These are phyloP conservation scores for Podargus strigoides DNA, from an alignment of 2,797 vertebrate species.

Conservation along the genomic window DNA sequence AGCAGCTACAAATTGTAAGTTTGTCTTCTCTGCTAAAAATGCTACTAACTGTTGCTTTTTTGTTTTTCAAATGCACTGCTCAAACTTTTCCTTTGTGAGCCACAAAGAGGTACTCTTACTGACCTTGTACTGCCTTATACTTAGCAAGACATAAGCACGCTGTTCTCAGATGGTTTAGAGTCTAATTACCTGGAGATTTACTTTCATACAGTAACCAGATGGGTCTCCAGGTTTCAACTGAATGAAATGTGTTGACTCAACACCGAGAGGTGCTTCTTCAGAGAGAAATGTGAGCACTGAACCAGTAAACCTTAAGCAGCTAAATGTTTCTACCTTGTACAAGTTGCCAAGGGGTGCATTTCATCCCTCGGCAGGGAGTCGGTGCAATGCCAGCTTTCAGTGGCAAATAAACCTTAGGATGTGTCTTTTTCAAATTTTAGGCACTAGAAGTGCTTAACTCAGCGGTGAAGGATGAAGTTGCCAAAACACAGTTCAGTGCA, in stretches of 20 bases:
- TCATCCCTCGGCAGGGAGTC: neutral
- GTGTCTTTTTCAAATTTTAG: neutral
- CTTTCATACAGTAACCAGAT: slow-evolving; percentile 68
- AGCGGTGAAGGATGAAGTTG: neutral
- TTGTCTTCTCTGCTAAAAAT: neutral
- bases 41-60: neutral
- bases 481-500: neutral
- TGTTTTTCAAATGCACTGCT: neutral
- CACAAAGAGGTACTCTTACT: neutral
- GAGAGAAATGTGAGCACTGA: neutral
- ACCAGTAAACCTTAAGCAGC: neutral
- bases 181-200: slow-evolving; percentile 74
- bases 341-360: neutral
- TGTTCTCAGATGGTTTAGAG: slow-evolving; percentile 61
- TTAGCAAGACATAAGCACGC: neutral
- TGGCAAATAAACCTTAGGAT: neutral
- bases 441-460: neutral
- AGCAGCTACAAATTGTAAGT: slow-evolving; percentile 96
- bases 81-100: neutral
- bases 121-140: neutral
- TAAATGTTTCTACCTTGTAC: neutral
- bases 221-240: slow-evolving; percentile 53
- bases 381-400: neutral
- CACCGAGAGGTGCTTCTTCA: slow-evolving; percentile 26
- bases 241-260: slow-evolving; percentile 34